phyloP scores from a whole-genome alignment of 1,140 invertebrate genomes.

The Bombus confusus region DNA sequence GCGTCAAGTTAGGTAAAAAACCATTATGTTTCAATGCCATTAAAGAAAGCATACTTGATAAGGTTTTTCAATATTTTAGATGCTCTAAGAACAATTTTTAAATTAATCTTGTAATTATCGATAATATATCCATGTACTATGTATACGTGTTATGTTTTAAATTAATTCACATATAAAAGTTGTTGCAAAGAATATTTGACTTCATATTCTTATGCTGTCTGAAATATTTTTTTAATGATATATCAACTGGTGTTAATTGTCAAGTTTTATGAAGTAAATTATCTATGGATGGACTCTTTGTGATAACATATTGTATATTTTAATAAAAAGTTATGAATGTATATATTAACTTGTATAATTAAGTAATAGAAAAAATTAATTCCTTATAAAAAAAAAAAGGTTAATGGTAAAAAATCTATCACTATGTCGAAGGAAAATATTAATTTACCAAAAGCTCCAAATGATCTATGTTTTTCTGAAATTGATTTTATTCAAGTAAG shows the following conservation, averaged over 20 bases:
- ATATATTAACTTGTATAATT: neutral
- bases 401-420: conserved; percentile 3
- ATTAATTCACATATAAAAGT: too few relatives aligned
- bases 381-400: neutral
- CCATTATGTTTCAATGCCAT: neutral
- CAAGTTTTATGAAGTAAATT: too few relatives aligned
- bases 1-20: neutral
- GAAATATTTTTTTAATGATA: too few relatives aligned
- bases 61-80: neutral
- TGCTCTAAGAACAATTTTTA: neutral
- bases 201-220: too few relatives aligned
- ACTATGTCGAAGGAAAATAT: conserved; percentile 75
- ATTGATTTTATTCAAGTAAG: conserved; percentile 77
- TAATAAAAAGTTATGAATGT: neutral
- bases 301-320: neutral
- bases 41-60: neutral
- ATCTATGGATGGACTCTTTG: too few relatives aligned
- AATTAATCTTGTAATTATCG: neutral
- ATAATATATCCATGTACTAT: neutral
- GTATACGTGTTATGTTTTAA: too few relatives aligned
- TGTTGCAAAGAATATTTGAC: too few relatives aligned
- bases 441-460: conserved; percentile 78
- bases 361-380: neutral
- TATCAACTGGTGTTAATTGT: too few relatives aligned
- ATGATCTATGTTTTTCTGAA: conserved; percentile 79